Evolutionary conservation across 1,140 invertebrate genomes (phyloP).

Genomic region (Drosophila bocqueti): DNA sequence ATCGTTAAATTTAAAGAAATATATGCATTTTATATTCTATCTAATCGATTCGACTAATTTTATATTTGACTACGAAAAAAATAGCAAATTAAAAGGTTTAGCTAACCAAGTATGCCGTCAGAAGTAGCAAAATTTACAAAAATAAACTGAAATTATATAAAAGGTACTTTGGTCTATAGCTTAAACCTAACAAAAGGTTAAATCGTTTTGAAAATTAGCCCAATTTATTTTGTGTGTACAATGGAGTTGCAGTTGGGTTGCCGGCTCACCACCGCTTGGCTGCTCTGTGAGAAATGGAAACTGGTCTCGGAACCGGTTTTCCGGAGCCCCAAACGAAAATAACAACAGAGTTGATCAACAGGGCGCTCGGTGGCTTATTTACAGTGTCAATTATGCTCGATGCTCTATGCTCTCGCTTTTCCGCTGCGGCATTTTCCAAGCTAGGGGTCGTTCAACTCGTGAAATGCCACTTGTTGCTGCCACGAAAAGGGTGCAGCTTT

Average conservation of each 20-base stretch:
- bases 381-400: slow-evolving; percentile 45
- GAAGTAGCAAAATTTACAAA: not conserved
- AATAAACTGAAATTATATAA: not conserved
- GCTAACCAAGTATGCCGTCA: too few species aligned
- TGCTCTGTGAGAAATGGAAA: slow-evolving; percentile 65
- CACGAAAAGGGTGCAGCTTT: slow-evolving; percentile 58
- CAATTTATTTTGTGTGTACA: slow-evolving; percentile 21
- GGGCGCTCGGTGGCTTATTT: slow-evolving; percentile 24
- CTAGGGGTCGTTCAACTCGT: slow-evolving; percentile 67
- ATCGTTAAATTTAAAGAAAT: too few species aligned
- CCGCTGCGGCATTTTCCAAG: slow-evolving; percentile 64
- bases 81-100: not conserved
- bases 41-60: too few species aligned
- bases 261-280: slow-evolving; percentile 58
- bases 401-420: slow-evolving; percentile 46
- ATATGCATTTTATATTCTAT: too few species aligned
- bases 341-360: slow-evolving; percentile 55
- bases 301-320: slow-evolving; percentile 70
- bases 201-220: not conserved
- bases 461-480: slow-evolving; percentile 68
- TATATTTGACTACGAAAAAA: too few species aligned
- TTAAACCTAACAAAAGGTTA: not conserved
- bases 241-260: slow-evolving; percentile 41
- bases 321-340: slow-evolving; percentile 60
- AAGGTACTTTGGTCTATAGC: too few species aligned